Evolutionary conservation across 2,113 vertebrate genomes (phyloP).

Genomic region (Xenopus borealis): DNA sequence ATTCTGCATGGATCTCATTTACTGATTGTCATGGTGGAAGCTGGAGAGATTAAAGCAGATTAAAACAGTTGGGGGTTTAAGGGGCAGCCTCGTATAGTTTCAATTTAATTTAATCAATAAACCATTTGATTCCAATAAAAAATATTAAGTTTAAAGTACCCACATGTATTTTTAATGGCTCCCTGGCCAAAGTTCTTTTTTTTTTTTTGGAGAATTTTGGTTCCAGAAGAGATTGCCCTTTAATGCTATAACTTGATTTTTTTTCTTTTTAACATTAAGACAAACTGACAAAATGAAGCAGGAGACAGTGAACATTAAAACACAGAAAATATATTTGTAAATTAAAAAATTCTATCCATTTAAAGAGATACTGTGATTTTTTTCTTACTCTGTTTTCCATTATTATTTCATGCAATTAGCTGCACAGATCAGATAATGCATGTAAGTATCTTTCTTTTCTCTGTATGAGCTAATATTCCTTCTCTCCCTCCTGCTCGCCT

Average conservation of each 20-base stretch:
- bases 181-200: background rate
- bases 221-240: conserved; percentile 10
- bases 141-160: background rate
- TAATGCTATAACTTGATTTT: background rate
- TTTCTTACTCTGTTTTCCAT: too few species aligned
- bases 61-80: conserved; percentile 10
- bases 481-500: too few species aligned
- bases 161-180: background rate
- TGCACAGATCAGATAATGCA: too few species aligned
- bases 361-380: too few species aligned
- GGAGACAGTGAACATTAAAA: conserved; percentile 17
- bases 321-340: too few species aligned
- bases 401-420: too few species aligned
- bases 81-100: background rate
- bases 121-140: background rate
- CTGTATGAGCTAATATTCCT: too few species aligned
- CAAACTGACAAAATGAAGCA: conserved; percentile 29
- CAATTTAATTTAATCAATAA: background rate
- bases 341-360: too few species aligned
- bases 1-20: background rate
- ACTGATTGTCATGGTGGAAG: background rate
- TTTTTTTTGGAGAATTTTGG: background rate
- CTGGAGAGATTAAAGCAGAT: background rate
- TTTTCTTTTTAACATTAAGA: background rate
- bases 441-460: too few species aligned